These are phyloP conservation scores for Carduelis carduelis DNA, from an alignment of 2,797 vertebrate species.

Conservation along the genomic window DNA sequence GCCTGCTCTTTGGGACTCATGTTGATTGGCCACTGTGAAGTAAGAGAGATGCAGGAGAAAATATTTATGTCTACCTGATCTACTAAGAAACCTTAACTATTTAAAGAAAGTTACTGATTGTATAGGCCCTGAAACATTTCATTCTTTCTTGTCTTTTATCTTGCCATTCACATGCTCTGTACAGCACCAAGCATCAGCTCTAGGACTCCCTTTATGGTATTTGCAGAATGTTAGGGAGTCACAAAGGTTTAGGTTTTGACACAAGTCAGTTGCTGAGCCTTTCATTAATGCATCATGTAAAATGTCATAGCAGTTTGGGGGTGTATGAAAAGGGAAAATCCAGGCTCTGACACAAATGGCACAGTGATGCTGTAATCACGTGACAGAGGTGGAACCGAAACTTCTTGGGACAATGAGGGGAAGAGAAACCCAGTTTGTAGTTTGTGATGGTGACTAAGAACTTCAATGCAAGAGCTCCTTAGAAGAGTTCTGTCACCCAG, in stretches of 20 bases:
- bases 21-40: not conserved
- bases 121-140: not conserved
- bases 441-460: not conserved
- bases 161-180: not conserved
- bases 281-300: not conserved
- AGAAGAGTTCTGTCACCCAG: not conserved
- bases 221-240: not conserved
- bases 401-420: not conserved
- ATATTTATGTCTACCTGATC: not conserved
- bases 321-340: not conserved
- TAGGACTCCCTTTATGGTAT: not conserved
- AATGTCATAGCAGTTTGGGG: not conserved
- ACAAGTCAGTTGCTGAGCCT: not conserved
- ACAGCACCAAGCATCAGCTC: not conserved
- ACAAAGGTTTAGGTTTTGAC: not conserved
- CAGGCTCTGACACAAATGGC: not conserved
- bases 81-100: not conserved
- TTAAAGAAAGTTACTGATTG: not conserved
- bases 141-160: not conserved
- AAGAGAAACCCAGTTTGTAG: not conserved
- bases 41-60: not conserved
- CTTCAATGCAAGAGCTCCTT: not conserved
- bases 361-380: not conserved
- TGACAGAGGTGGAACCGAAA: constrained; percentile 14
- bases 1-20: not conserved